A percentile compares a stretch with the other conserved stretches of the same genome.
These are phyloP conservation scores for Sphaeramia orbicularis DNA, from an alignment of 2,797 vertebrate genomes.

Conservation along the genomic window DNA sequence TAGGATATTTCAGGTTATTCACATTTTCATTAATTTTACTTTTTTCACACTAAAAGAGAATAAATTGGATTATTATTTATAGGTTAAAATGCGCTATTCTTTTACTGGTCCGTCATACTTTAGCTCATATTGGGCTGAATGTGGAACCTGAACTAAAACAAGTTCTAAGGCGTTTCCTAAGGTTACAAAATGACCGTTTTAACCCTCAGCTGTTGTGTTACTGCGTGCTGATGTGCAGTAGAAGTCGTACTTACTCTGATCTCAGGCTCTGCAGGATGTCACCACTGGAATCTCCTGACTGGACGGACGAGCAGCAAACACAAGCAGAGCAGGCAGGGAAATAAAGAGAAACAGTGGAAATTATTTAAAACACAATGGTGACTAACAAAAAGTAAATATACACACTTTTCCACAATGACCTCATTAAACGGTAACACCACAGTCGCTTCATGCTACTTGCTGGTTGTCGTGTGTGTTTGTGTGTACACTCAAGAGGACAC, in stretches of 20 bases:
- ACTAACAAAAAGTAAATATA: constrained; percentile 47
- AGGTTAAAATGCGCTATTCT: no score
- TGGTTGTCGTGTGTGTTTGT: neutral
- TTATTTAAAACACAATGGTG: constrained; percentile 56
- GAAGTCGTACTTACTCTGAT: constrained; percentile 75
- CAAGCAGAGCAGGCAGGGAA: constrained; percentile 14
- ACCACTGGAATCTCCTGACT: constrained; percentile 75
- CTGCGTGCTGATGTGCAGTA: neutral
- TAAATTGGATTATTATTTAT: no score
- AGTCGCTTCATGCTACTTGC: constrained; percentile 32
- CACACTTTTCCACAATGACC: constrained; percentile 52
- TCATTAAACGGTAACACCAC: constrained; percentile 18
- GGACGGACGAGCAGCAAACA: constrained; percentile 46
- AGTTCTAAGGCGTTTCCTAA: neutral
- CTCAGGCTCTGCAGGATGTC: constrained; percentile 75
- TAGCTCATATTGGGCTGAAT: no score
- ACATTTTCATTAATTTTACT: no score
- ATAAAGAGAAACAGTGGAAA: constrained; percentile 49
- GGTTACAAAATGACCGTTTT: constrained; percentile 2
- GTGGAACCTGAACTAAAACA: no score
- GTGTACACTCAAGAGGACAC: constrained; percentile 22
- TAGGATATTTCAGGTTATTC: no score
- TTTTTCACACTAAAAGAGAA: no score
- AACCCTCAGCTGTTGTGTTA: neutral
- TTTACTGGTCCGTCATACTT: no score